Conservation (phyloP, 2,797 vertebrate genomes). For the Sebastes goodei region DNA sequence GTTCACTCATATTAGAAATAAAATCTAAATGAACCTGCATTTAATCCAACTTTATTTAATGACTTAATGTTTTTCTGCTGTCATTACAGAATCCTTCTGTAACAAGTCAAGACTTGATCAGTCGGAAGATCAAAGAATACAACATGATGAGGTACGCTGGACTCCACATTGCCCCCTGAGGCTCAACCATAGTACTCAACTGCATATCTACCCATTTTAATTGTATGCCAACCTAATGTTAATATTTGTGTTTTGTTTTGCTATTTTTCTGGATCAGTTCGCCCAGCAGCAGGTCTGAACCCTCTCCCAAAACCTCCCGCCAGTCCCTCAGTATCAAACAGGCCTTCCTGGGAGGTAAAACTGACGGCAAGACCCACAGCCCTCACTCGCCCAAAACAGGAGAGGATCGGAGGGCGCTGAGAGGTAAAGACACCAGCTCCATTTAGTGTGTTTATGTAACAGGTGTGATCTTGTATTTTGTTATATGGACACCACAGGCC, state of each 20-base stretch:
- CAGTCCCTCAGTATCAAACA: constrained; percentile 92
- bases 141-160: constrained; percentile 92
- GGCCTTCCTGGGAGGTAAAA: constrained; percentile 87
- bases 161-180: constrained; percentile 8
- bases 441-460: not conserved
- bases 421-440: constrained; percentile 77
- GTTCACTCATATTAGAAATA: not conserved
- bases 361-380: constrained; percentile 86
- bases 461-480: not conserved
- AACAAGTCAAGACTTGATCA: constrained; percentile 95
- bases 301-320: constrained; percentile 89
- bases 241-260: not conserved
- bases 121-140: constrained; percentile 95
- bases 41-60: not conserved
- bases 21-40: not conserved
- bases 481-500: too few relatives aligned
- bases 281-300: constrained; percentile 89
- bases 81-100: constrained; percentile 87
- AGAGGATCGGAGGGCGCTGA: constrained; percentile 87
- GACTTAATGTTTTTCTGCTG: not conserved
- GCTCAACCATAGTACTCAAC: not conserved
- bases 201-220: not conserved
- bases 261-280: constrained; percentile 70
- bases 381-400: constrained; percentile 91
- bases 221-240: not conserved